These are phyloP conservation scores for Plecotus auritus DNA, from an alignment of 2,113 vertebrate species.

Conservation along the genomic window DNA sequence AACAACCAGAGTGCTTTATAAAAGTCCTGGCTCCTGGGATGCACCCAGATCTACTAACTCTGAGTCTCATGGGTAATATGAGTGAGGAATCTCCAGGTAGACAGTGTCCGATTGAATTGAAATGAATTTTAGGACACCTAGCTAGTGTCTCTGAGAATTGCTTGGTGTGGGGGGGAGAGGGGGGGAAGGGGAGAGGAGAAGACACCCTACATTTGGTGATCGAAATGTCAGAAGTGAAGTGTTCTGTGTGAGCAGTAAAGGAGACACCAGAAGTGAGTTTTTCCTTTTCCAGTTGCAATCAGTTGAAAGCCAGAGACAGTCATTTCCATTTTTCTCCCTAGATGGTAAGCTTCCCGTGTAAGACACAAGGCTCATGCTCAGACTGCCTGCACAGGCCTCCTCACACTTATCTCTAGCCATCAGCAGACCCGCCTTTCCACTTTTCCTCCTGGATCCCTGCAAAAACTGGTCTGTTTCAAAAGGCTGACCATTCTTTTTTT, in stretches of 20 bases:
- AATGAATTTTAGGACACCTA: neutral
- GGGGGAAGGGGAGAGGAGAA: accelerated
- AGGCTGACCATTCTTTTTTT: slow-evolving; percentile 54
- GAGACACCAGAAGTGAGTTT: neutral
- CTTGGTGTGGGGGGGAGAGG: neutral
- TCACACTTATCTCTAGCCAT: slow-evolving; percentile 63
- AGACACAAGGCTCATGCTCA: slow-evolving; percentile 37
- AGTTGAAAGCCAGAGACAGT: slow-evolving; percentile 72
- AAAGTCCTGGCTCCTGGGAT: neutral
- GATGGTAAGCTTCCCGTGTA: slow-evolving; percentile 39
- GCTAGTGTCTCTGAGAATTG: neutral
- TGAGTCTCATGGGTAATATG: neutral
- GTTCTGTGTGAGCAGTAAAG: neutral
- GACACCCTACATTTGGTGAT: neutral
- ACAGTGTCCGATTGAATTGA: neutral
- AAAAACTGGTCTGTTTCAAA: slow-evolving; percentile 51
- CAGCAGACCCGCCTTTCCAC: slow-evolving; percentile 52
- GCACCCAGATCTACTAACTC: neutral
- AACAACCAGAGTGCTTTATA: neutral
- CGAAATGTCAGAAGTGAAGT: neutral
- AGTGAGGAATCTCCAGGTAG: neutral
- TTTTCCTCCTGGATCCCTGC: neutral
- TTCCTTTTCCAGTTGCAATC: neutral
- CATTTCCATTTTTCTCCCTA: slow-evolving; percentile 62
- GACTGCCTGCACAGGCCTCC: neutral